Percentiles rank a stretch among this genome's conserved stretches.
phyloP scores from a whole-genome alignment of 2,888 invertebrate species.

The Flexamia atlantica region DNA sequence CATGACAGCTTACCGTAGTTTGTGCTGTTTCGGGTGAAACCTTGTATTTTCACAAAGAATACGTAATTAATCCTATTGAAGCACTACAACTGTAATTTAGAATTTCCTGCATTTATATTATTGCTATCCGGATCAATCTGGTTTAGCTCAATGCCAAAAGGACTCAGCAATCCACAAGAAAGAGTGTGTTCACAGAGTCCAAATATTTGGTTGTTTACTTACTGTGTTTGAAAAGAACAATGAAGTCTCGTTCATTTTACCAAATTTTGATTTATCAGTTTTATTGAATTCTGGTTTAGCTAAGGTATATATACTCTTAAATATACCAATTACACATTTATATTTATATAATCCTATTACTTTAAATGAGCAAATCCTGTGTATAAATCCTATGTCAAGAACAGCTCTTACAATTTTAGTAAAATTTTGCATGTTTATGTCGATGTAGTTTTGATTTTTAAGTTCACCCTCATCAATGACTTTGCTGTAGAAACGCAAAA shows the following conservation, averaged over 20 bases:
- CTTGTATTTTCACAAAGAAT: not conserved
- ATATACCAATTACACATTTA: no score
- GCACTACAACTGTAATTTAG: not conserved
- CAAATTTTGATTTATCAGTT: no score
- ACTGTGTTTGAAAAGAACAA: not conserved
- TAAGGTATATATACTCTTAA: no score
- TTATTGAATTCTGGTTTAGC: no score
- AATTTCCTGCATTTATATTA: not conserved
- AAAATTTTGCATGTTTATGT: no score
- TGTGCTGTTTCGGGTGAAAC: not conserved
- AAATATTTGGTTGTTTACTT: slow-evolving; percentile 10
- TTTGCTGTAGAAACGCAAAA: no score
- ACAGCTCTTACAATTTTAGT: no score
- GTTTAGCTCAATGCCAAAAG: not conserved
- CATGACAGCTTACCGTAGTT: not conserved
- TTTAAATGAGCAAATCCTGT: no score
- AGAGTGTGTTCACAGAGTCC: not conserved
- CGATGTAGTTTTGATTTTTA: no score
- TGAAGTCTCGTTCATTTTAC: not conserved
- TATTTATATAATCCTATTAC: no score
- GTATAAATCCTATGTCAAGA: no score
- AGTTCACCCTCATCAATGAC: no score
- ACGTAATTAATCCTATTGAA: not conserved
- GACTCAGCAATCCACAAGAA: not conserved
- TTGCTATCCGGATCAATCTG: not conserved